phyloP scores from a whole-genome alignment of 2,113 vertebrate species.

The Penelope pileata region DNA sequence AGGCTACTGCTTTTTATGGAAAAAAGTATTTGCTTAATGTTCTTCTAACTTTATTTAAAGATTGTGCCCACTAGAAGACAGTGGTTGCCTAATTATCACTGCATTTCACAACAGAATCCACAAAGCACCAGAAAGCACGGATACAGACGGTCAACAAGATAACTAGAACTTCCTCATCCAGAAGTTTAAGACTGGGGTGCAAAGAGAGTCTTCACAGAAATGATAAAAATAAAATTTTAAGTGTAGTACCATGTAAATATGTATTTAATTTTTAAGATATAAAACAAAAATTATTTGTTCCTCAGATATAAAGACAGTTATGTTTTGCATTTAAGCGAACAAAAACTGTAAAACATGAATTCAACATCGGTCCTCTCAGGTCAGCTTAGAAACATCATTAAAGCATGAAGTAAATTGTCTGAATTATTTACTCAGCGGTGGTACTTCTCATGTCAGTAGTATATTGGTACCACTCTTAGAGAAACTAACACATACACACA shows the following conservation, averaged over 20 bases:
- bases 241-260: neutral
- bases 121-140: neutral
- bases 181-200: neutral
- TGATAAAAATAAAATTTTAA: neutral
- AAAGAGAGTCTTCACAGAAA: neutral
- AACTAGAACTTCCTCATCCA: neutral
- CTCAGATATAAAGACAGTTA: neutral
- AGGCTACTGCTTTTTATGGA: neutral
- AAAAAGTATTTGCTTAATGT: neutral
- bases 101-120: neutral
- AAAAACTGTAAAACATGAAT: neutral
- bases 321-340: neutral
- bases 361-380: neutral
- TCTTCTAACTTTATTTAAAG: neutral
- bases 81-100: neutral
- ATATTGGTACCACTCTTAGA: neutral
- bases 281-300: neutral
- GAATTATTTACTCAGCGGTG: neutral
- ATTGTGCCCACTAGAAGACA: neutral
- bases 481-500: neutral
- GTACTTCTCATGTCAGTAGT: neutral
- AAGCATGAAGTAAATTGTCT: neutral
- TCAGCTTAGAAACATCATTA: neutral
- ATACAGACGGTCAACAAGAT: neutral
- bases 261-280: neutral